Evolutionary conservation across 2,797 vertebrate species (phyloP).

Genomic region (Pseudopleuronectes americanus): DNA sequence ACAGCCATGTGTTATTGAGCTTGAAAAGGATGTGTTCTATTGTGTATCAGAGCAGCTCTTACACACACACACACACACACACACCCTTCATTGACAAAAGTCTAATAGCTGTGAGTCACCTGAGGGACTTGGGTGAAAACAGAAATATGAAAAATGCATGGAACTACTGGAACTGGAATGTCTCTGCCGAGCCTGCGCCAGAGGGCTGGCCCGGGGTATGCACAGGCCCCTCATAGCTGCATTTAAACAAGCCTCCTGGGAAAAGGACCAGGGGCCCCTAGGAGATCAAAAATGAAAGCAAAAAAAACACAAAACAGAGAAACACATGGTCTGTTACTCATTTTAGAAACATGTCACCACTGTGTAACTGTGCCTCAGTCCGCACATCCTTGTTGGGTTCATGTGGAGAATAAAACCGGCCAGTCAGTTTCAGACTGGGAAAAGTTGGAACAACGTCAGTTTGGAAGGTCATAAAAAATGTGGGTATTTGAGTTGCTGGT

Average conservation of each 20-base stretch:
- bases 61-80: not conserved
- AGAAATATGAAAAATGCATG: slow-evolving; percentile 14
- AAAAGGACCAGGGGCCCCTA: not conserved
- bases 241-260: not conserved
- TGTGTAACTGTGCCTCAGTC: no score
- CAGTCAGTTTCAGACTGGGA: no score
- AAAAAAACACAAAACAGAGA: no score
- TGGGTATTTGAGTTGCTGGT: no score
- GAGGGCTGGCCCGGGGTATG: not conserved
- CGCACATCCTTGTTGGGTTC: no score
- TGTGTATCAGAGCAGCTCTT: slow-evolving; percentile 1
- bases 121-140: not conserved
- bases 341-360: no score
- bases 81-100: not conserved
- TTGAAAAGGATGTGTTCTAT: not conserved
- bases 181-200: not conserved
- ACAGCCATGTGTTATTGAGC: slow-evolving; percentile 30
- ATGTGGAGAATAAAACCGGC: no score
- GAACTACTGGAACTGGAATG: not conserved
- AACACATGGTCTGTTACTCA: no score
- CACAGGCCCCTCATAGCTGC: not conserved
- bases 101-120: slow-evolving; percentile 4
- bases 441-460: no score
- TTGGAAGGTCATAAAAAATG: no score
- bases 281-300: no score